phyloP scores from a whole-genome alignment of 2,888 invertebrate genomes.

The Germaria angustata region DNA sequence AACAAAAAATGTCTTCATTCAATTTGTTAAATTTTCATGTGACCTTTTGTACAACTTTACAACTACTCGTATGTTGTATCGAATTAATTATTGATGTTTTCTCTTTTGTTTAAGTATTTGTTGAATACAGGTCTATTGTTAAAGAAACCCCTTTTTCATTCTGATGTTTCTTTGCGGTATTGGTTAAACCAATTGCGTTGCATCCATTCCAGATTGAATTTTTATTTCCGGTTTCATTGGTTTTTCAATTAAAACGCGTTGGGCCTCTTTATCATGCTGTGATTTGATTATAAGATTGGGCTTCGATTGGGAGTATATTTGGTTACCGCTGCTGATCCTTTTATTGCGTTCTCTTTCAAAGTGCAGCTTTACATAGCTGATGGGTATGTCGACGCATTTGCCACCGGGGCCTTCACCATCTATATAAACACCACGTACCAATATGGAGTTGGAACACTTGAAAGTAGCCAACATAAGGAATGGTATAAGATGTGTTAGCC shows the following conservation, averaged over 20 bases:
- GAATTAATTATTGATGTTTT: slow-evolving; percentile 33
- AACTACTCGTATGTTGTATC: slow-evolving; percentile 4
- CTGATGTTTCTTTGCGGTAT: slow-evolving; percentile 21
- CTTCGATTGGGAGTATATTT: slow-evolving; percentile 44
- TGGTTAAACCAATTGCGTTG: slow-evolving; percentile 72
- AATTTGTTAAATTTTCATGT: neutral
- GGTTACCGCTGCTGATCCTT: slow-evolving; percentile 76
- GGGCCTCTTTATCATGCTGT: slow-evolving; percentile 72
- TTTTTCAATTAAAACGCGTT: slow-evolving; percentile 74
- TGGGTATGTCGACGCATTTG: slow-evolving; percentile 91
- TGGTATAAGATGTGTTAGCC: slow-evolving; percentile 89
- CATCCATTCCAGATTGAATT: slow-evolving; percentile 68
- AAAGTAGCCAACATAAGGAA: slow-evolving; percentile 87
- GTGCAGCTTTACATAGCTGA: slow-evolving; percentile 89
- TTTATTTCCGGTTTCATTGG: slow-evolving; percentile 66
- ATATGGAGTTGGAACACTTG: slow-evolving; percentile 92
- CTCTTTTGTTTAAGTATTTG: slow-evolving; percentile 52
- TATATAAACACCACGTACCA: slow-evolving; percentile 92
- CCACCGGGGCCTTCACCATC: slow-evolving; percentile 92
- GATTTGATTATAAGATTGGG: slow-evolving; percentile 58
- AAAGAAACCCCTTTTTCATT: neutral
- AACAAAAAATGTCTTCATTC: slow-evolving; percentile 22
- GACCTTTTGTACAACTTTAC: slow-evolving; percentile 57
- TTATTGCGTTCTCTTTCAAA: slow-evolving; percentile 86
- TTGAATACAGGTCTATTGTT: slow-evolving; percentile 40